Conservation (phyloP, 2,888 invertebrate genomes). For the Drosophila robusta region DNA sequence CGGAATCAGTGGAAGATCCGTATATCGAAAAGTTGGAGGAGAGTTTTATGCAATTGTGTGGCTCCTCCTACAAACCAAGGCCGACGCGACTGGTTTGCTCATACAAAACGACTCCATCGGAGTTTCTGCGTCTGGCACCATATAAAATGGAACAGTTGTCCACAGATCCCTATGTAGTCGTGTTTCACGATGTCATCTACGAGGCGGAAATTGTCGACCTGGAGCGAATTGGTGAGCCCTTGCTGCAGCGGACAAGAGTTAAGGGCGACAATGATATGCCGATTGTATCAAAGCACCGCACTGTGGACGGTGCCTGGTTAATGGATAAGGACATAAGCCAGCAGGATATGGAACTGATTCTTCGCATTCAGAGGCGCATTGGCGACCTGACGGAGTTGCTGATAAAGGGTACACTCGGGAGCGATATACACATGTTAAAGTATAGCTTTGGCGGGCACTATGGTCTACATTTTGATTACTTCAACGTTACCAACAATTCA, state of each 20-base stretch:
- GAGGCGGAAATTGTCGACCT: conserved; percentile 13
- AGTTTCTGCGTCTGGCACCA: conserved; percentile 50
- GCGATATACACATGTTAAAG: conserved; percentile 9
- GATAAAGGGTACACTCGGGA: rapidly evolving
- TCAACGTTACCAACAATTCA: neutral
- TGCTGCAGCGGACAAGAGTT: neutral
- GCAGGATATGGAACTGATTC: rapidly evolving
- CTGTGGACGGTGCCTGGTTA: conserved; percentile 12
- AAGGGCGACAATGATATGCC: rapidly evolving
- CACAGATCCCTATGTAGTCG: conserved; percentile 38
- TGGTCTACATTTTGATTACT: conserved; percentile 22
- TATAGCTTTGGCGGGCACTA: conserved; percentile 57
- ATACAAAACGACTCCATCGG: conserved; percentile 34
- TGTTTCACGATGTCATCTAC: conserved; percentile 49
- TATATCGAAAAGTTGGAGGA: neutral
- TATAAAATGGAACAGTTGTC: conserved; percentile 52
- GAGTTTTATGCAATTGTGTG: conserved; percentile 17
- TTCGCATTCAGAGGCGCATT: conserved; percentile 13
- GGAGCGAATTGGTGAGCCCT: neutral
- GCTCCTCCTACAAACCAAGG: neutral
- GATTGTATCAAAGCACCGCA: neutral
- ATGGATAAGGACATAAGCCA: neutral
- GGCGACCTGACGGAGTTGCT: conserved; percentile 38
- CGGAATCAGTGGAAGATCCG: neutral
- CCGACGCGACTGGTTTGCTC: conserved; percentile 33